Evolutionary conservation across 2,113 vertebrate species (phyloP), one percentile per base, ranked within the genome.

Genomic region (Microcebus griseorufus): DNA sequence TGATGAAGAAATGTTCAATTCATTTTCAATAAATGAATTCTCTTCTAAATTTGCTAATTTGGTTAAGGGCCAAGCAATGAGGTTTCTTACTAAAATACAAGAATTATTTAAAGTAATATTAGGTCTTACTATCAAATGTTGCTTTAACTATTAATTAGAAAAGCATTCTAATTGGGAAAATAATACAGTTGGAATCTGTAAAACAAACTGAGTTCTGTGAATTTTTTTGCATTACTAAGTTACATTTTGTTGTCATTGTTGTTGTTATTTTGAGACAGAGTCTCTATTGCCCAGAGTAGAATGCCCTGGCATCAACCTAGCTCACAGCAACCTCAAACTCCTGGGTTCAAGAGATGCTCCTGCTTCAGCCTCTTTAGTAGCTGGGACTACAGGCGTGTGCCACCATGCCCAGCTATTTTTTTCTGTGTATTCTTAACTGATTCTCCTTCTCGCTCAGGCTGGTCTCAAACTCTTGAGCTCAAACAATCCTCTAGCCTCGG

Each of bases 31-130:
- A 94, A 93, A 85, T 97, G 11, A 78, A 73, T 91, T 93, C 0
- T 76, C 34, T 90, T 92, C 45, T 95, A 85, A 88, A 88, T 88
- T 42, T 93, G 60, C 23, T 94, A 55, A 88, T 90, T 85, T 94
- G 5, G 88, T 86, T 94, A 76, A 76, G 51, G 53, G 64, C 18
- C 72, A 94, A 14, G 65, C 25, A 85, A 6, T 96, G 14, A 86
- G 4, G 75, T 94, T 95, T 95, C 62, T 72, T 83, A 88, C 8
- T 22, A 70, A 79, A 88, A 85, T 67, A 3, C 3, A 76, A 58
- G 14, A 88, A 85, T 82, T 14, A 84, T 78, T 88, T 93, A 67
- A 95, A 86, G 9, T 78, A 7, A 45, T 42, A 2, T 88, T 93
- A 79, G 16, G 18, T 1, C 13, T 90, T 65, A 84, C 39, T 82